Evolutionary conservation across 2,113 vertebrate species (phyloP).

Genomic region (Paradisaea rubra): DNA sequence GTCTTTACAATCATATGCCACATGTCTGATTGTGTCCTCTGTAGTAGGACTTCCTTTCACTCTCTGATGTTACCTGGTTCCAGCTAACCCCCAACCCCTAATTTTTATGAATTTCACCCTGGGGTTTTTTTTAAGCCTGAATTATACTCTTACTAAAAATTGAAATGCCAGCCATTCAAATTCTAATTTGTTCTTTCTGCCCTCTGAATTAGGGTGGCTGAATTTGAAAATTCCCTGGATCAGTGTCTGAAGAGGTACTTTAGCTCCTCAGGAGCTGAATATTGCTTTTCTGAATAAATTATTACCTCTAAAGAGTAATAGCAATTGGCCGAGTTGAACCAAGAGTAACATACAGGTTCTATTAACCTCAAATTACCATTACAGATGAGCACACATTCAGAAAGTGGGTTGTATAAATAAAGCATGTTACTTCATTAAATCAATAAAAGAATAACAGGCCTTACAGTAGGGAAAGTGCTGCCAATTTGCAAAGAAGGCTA

Average conservation of each 20-base stretch:
- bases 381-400: background rate
- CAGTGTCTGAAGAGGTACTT: background rate
- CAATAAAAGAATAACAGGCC: background rate
- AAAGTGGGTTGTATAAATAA: conserved; percentile 9
- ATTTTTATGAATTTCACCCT: background rate
- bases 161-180: background rate
- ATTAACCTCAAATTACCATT: conserved; percentile 29
- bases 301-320: background rate
- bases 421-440: background rate
- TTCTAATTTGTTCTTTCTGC: background rate
- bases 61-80: background rate
- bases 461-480: background rate
- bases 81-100: background rate
- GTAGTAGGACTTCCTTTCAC: background rate
- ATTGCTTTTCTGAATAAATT: background rate
- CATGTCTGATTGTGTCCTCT: background rate
- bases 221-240: background rate
- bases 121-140: background rate
- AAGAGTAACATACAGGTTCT: background rate
- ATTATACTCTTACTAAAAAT: background rate
- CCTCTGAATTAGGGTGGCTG: background rate
- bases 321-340: background rate
- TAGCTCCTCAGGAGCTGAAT: background rate
- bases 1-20: background rate
- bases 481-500: background rate